A percentile compares a stretch with the other conserved stretches of the same genome.
Conservation (phyloP, 2,888 invertebrate species). For the Steinernema scapterisci region DNA sequence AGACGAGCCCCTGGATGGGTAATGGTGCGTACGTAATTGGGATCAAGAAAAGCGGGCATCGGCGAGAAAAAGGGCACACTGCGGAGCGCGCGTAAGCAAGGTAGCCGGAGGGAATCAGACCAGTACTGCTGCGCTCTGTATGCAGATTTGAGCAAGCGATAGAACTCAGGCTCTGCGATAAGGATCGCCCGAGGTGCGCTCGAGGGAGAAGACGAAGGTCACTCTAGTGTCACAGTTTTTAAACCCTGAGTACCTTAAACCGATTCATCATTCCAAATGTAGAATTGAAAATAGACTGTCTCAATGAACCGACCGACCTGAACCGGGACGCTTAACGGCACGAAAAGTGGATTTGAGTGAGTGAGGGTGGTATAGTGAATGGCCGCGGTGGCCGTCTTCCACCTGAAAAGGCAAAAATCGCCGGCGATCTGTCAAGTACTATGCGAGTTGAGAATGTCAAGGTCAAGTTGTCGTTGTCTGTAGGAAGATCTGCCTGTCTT, state of each 20-base stretch:
- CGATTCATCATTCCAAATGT: not conserved
- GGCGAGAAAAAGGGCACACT: not conserved
- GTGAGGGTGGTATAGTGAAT: not conserved
- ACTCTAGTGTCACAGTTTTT: not conserved
- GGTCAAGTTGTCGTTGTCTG: slow-evolving; percentile 30
- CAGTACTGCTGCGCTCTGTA: not conserved
- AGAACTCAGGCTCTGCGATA: not conserved
- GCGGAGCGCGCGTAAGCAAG: not conserved
- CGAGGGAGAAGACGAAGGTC: slow-evolving; percentile 5
- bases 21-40: slow-evolving; percentile 25
- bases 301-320: not conserved
- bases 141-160: not conserved
- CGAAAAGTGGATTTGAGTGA: slow-evolving; percentile 9
- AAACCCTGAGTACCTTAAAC: not conserved
- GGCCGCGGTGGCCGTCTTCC: not conserved
- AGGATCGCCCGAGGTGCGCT: not conserved
- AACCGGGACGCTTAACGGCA: not conserved
- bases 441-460: slow-evolving; percentile 31
- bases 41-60: slow-evolving; percentile 15
- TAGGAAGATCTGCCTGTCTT: slow-evolving; percentile 21
- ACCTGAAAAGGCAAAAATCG: slow-evolving; percentile 23
- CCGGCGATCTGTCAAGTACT: slow-evolving; percentile 29
- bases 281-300: not conserved
- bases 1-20: slow-evolving; percentile 2
- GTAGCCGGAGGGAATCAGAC: not conserved